Percentiles rank a stretch among this genome's conserved stretches.
Evolutionary conservation across 1,140 invertebrate genomes (phyloP).

Genomic region (Trialeurodes vaporariorum): DNA sequence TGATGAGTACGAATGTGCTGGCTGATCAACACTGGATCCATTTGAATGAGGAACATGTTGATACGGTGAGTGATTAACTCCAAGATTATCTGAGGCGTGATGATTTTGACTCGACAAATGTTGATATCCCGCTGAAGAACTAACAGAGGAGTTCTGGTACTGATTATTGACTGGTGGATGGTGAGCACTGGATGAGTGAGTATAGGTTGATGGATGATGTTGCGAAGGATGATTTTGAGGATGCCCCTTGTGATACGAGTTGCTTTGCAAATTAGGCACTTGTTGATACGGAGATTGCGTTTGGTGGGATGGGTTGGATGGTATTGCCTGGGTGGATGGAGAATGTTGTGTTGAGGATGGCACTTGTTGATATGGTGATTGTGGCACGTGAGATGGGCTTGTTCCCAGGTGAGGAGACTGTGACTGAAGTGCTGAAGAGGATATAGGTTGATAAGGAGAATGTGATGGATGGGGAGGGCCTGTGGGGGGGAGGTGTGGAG

Average conservation of each 20-base stretch:
- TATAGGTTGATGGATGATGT: slow-evolving; percentile 7
- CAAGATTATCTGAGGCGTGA: not conserved
- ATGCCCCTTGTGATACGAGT: slow-evolving; percentile 7
- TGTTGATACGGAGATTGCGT: slow-evolving; percentile 6
- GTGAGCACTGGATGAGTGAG: slow-evolving; percentile 4
- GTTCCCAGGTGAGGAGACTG: no score
- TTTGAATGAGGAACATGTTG: slow-evolving; percentile 14
- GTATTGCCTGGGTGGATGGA: slow-evolving; percentile 3
- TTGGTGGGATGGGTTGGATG: slow-evolving; percentile 1
- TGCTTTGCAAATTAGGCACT: slow-evolving; percentile 6
- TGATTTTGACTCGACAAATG: slow-evolving; percentile 10
- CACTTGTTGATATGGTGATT: not conserved
- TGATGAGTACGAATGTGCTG: not conserved
- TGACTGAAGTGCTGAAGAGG: not conserved
- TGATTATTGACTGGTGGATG: not conserved
- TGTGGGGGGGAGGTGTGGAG: not conserved
- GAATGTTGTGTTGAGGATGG: not conserved
- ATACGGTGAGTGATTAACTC: slow-evolving; percentile 13
- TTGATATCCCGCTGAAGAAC: slow-evolving; percentile 4
- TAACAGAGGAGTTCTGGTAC: not conserved
- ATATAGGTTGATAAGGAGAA: not conserved
- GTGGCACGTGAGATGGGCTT: not conserved
- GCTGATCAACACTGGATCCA: slow-evolving; percentile 1
- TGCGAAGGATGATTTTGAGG: slow-evolving; percentile 6
- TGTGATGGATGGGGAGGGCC: not conserved